Evolutionary conservation across 2,113 vertebrate genomes (phyloP), one percentile per base, ranked within the genome.

Genomic region (Gasterosteus aculeatus): DNA sequence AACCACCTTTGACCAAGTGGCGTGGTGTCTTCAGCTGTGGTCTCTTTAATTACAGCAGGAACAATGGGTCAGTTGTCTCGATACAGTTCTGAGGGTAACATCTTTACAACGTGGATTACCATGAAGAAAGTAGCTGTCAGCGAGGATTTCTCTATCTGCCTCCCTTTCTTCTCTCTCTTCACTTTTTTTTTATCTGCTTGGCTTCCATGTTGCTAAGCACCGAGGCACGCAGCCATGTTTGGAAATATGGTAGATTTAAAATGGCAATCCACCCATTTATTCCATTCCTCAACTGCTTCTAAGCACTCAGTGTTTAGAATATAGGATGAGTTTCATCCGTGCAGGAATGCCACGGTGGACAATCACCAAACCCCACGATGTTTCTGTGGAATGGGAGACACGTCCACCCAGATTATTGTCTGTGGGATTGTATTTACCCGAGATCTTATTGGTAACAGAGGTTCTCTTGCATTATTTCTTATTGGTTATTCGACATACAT

Each of bases 31-130:
- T 94, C 95, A 94, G 92, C 92, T 87, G 93, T 79, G 85, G 89
- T 94, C 81, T 83, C 89, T 94, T 92, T 93, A 93, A 94, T 94
- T 93, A 93, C 88, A 89, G 81, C 87, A 82, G 93, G 94, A 95
- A 96, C 95, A 96, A 95, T 94, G 90, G 93, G 84, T 82, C 81
- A 91, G 94, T 95, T 96, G 94, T 95, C 75, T 91, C 87, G 84
- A 88, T 92, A 91, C 86, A 90, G 85, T 73, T 78, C 19, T 85
- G 91, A 90, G 78, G 58, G 92, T 91, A 85, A 87, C 85, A 92
- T 95, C 93, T 93, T 93, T 89, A 92, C 94, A 93, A 93, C 93
- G 91, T 78, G 79, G 88, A 87, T 85, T 83, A 81, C 68, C 87
- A 83, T 89, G 93, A 89, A 78, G 91, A 95, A 95, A 93, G 83